Conservation (phyloP, 2,797 vertebrate genomes). For the Girardinus metallicus region DNA sequence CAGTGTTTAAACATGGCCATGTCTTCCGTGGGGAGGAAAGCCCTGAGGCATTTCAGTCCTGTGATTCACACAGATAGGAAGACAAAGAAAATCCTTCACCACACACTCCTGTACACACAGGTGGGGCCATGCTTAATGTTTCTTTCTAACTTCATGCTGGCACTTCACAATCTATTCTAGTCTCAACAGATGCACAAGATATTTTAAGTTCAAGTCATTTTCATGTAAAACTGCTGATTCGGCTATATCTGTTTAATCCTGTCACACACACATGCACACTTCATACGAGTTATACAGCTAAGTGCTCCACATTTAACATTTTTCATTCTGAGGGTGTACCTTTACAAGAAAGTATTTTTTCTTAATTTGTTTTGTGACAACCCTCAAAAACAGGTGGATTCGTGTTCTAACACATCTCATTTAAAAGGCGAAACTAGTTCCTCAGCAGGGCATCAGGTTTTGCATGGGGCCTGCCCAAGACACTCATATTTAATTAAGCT, state of each 20-base stretch:
- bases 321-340: slow-evolving; percentile 1
- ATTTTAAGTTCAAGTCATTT: neutral
- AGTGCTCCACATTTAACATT: neutral
- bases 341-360: neutral
- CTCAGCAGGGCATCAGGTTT: neutral
- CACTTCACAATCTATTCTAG: neutral
- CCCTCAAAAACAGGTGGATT: neutral
- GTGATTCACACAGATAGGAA: slow-evolving; percentile 67
- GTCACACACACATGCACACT: slow-evolving; percentile 16
- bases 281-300: slow-evolving; percentile 15
- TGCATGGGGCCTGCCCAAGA: neutral
- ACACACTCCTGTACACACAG: slow-evolving; percentile 23
- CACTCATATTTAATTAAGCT: neutral
- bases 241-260: slow-evolving; percentile 6
- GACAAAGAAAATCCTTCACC: slow-evolving; percentile 52
- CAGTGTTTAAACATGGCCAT: slow-evolving; percentile 60
- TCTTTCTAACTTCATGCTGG: slow-evolving; percentile 9
- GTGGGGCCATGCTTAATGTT: slow-evolving; percentile 29
- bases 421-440: neutral
- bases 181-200: neutral
- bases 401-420: neutral
- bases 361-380: slow-evolving; percentile 1
- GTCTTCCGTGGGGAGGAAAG: slow-evolving; percentile 61
- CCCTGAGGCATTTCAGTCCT: slow-evolving; percentile 62
- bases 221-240: slow-evolving; percentile 7